Base-by-base conservation (phyloP, 2,113 vertebrate genomes). In the Sceloporus tristichus region DNA sequence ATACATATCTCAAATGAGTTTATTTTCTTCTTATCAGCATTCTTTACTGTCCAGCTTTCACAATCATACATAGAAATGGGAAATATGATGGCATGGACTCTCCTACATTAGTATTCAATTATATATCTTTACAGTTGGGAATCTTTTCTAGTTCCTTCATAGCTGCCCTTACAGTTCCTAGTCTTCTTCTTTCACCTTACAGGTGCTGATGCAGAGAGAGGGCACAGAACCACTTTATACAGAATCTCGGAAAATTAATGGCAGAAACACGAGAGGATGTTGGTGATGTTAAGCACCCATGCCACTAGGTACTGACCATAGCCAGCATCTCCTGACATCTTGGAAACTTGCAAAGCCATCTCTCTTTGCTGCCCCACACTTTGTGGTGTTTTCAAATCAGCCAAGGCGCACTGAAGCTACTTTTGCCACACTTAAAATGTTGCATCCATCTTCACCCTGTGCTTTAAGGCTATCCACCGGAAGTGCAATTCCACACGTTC, bases 401-500 rank as follows among this genome's bases (percentile, higher is more conserved):
- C 11, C 38, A 38, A 85, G 23, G 16, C 66, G 25, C 40, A 77
- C n/a, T 66, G 14, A 42, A 23, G 19, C 38, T 34, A 65, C 27
- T 48, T 48, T 6, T 75, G 59, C 13, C 19, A 70, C 19, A 3
- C 7, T 70, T 23, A 34, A 79, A 53, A 86, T 53, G 27, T 21
- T 86, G 48, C 34, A 2, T 56, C 11, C 16, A n/a, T 77, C 48
- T 87, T 59, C n/a, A 71, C n/a, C 2, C 48, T 48, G 18, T 27
- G 25, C 65, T 68, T 18, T 19, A 90, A 38, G 76, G 87, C 93
- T 95, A 92, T 85, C 92, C 92, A 84, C 91, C 93, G 94, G 95
- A 96, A 97, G 96, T 93, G 92, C 90, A 96, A 94, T 92, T 91
- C 94, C 92, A 88, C 66, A 89, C 0, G 0, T 84, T 59, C 87